A percentile compares a stretch with the other conserved stretches of the same genome.
Evolutionary conservation across 2,888 invertebrate genomes (phyloP).

Genomic region (Conchocele bisecta): DNA sequence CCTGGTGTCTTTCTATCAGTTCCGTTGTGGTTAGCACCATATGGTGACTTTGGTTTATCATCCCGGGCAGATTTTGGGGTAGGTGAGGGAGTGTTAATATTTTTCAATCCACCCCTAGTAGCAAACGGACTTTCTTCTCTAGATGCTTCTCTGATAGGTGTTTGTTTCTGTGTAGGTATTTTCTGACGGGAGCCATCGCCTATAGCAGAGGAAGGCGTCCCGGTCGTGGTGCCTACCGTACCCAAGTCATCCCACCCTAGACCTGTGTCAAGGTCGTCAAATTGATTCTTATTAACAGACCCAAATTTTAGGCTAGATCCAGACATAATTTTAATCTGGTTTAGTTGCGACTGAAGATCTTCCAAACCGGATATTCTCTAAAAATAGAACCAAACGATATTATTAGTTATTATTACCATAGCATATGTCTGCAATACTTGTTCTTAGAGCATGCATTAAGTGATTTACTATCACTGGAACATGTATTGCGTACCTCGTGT

Average conservation of each 20-base stretch:
- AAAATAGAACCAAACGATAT: no score
- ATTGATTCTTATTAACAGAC: conserved; percentile 48
- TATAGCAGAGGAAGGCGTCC: conserved; percentile 34
- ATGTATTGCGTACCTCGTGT: no score
- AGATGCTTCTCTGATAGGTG: conserved; percentile 43
- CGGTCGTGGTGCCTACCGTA: conserved; percentile 46
- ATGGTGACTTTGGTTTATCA: conserved; percentile 32
- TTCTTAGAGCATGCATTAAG: no score
- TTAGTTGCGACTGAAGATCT: conserved; percentile 71
- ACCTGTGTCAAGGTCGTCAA: conserved; percentile 60
- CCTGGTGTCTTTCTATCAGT: conserved; percentile 39
- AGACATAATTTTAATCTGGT: conserved; percentile 64
- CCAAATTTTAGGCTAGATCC: conserved; percentile 53
- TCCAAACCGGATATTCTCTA: conserved; percentile 73
- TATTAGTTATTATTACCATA: neutral
- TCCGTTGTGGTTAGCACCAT: conserved; percentile 8
- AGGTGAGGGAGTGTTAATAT: conserved; percentile 51
- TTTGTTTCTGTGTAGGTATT: conserved; percentile 14
- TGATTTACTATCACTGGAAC: no score
- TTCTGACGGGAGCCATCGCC: conserved; percentile 47
- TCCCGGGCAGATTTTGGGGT: conserved; percentile 31
- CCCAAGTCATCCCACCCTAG: conserved; percentile 59
- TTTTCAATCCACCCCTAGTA: conserved; percentile 43
- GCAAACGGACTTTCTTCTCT: conserved; percentile 57
- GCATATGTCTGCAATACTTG: neutral